Base-by-base conservation (phyloP, 2,888 invertebrate genomes). In the Carabus problematicus region DNA sequence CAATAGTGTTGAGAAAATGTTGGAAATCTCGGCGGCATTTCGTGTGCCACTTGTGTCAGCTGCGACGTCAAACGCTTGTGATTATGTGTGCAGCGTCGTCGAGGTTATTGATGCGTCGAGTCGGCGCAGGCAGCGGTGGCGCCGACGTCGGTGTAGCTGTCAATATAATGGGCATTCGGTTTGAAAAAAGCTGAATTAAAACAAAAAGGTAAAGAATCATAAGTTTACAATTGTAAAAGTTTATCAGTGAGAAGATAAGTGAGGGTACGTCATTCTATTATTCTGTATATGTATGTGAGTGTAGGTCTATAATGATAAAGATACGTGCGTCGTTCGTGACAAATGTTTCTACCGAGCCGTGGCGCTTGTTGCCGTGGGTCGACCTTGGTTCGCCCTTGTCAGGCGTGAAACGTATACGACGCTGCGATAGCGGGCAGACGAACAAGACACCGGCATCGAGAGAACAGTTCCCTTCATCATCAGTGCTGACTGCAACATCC, bases 291-390 rank as follows among this genome's bases (percentile, higher is more conserved):
- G 6, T 29, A 29, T 29, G 29, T 29, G 29, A 2, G 29, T 29
- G 29, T 29, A 29, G 29, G 29, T 29, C 29, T 29, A 29, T 29
- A 29, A 29, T 29, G 29, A 29, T 29, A 29, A 29, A 3, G 29
- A 29, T 29, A 29, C 9, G 18, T 14, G 6, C 16, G 52, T 52
- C 52, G 14, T 7, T 18, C 18, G 16, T 52, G 52, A 52, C 52
- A 52, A 52, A 9, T 9, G 9, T 18, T 52, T 11, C 19, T 18
- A 19, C 52, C 52, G 52, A 76, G 78, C 78, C 78, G 82, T 81
- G 83, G 84, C 81, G 80, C 78, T 79, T 79, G 77, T 78, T 75
- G 81, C 82, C 82, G 81, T 82, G 82, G 47, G 72, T 74, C 80
- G 80, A 79, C 82, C 82, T 82, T 82, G 80, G 71, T 76, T 76